Percentiles rank a stretch among this genome's conserved stretches.
These are phyloP conservation scores for Aplodontia rufa DNA, from an alignment of 2,113 vertebrate species.

Conservation along the genomic window DNA sequence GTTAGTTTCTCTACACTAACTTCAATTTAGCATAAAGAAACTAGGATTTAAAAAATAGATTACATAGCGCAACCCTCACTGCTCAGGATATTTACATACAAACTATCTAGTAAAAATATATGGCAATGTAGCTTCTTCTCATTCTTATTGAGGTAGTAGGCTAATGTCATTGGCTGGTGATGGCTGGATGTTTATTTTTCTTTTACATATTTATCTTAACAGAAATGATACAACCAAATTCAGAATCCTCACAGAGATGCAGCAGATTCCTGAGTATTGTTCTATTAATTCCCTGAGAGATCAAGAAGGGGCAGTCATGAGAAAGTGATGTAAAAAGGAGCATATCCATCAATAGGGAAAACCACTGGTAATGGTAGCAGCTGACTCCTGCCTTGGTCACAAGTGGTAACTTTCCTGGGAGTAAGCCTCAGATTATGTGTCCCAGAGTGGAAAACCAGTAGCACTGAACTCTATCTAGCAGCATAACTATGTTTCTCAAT, in stretches of 20 bases:
- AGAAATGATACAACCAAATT: background rate
- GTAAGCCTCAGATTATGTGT: background rate
- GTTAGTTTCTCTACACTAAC: background rate
- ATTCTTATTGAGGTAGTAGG: background rate
- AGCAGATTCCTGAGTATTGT: background rate
- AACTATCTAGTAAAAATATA: background rate
- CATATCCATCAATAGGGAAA: background rate
- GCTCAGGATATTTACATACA: background rate
- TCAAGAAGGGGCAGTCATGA: background rate
- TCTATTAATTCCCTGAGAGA: background rate
- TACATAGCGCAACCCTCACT: background rate
- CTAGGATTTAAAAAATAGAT: background rate
- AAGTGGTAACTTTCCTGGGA: background rate
- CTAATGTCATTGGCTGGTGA: background rate
- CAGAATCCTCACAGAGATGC: background rate
- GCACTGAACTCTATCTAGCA: too few relatives aligned
- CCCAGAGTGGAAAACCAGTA: background rate
- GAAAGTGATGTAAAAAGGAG: constrained; percentile 7
- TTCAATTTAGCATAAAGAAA: background rate
- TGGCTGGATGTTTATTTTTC: background rate
- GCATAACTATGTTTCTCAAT: background rate
- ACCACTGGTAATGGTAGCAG: background rate
- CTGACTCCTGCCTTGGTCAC: background rate
- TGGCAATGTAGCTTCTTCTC: background rate
- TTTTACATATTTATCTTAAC: background rate